These are phyloP conservation scores for Platysteira castanea DNA, from an alignment of 2,113 vertebrate species.

Conservation along the genomic window DNA sequence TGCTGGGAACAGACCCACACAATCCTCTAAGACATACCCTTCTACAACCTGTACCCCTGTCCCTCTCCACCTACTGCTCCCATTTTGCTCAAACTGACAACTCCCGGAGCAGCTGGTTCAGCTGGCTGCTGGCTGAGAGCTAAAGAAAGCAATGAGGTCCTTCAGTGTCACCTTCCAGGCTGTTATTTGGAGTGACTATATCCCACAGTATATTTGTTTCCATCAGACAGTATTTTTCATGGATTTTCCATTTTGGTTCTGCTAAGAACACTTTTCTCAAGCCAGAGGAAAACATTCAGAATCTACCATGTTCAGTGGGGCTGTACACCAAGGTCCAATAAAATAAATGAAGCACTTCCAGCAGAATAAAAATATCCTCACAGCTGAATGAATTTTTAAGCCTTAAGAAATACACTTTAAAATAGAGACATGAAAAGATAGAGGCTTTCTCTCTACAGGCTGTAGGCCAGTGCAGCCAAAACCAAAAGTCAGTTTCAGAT, in stretches of 20 bases:
- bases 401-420: neutral
- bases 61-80: neutral
- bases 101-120: neutral
- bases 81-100: neutral
- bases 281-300: neutral
- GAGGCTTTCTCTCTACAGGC: neutral
- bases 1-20: neutral
- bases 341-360: neutral
- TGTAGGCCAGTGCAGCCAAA: neutral
- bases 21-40: neutral
- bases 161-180: neutral
- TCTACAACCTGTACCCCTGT: neutral
- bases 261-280: neutral
- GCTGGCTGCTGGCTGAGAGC: neutral
- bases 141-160: neutral
- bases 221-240: neutral
- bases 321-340: neutral
- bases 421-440: neutral
- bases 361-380: neutral
- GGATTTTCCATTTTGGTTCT: neutral
- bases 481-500: neutral
- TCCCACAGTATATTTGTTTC: neutral
- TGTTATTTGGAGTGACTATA: neutral
- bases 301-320: neutral
- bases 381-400: neutral